Evolutionary conservation across 1,140 invertebrate species (phyloP).

Genomic region (Sycobia sp.): DNA sequence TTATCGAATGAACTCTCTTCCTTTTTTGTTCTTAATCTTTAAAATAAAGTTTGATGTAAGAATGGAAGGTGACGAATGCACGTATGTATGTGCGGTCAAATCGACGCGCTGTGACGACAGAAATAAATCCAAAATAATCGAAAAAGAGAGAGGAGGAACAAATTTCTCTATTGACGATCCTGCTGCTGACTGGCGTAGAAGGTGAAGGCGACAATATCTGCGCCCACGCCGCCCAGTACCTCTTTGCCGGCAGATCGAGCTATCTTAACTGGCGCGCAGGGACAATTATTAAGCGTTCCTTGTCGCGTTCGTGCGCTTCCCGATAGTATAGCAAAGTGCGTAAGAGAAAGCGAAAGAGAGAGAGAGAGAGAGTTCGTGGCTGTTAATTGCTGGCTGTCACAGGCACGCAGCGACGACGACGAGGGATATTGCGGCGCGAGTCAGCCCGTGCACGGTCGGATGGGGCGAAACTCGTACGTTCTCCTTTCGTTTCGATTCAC

Average conservation of each 20-base stretch:
- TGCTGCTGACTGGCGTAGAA: slow-evolving; percentile 37
- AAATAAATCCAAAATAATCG: slow-evolving; percentile 31
- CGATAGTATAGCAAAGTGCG: background rate
- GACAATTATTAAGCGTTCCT: slow-evolving; percentile 59
- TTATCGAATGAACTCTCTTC: too few relatives aligned
- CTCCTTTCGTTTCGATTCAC: too few relatives aligned
- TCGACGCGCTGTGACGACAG: background rate
- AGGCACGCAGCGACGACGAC: slow-evolving; percentile 51
- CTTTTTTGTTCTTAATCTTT: too few relatives aligned
- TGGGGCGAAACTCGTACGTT: too few relatives aligned
- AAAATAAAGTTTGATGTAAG: slow-evolving; percentile 33
- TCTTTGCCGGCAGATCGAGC: slow-evolving; percentile 40
- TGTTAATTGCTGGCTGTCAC: slow-evolving; percentile 62
- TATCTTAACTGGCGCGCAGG: slow-evolving; percentile 54
- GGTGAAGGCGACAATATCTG: too few relatives aligned
- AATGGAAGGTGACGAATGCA: slow-evolving; percentile 13
- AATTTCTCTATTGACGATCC: slow-evolving; percentile 26
- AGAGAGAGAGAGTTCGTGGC: slow-evolving; percentile 39
- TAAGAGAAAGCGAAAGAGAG: slow-evolving; percentile 32
- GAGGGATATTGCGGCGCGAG: slow-evolving; percentile 40
- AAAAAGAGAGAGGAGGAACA: slow-evolving; percentile 33
- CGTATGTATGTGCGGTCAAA: background rate
- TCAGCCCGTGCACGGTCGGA: background rate
- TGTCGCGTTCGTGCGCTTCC: slow-evolving; percentile 39
- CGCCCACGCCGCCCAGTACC: slow-evolving; percentile 8